Evolutionary conservation across 2,888 invertebrate genomes (phyloP), one percentile per base, ranked within the genome.

Genomic region (Ptilodon capucinus): DNA sequence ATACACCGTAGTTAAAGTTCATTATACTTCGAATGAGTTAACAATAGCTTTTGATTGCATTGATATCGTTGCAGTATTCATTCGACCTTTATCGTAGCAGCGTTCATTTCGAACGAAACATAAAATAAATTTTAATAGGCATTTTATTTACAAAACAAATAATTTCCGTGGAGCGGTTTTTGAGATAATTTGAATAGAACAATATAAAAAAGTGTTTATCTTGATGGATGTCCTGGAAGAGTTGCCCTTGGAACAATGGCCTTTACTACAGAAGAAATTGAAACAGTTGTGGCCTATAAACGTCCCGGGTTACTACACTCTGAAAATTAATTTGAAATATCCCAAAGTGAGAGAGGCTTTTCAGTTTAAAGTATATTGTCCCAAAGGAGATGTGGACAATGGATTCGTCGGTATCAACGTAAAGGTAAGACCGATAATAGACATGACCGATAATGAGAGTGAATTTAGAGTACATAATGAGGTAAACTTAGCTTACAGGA

Each of bases 301-400:
- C 18, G 50, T 57, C 0, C 62, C 64, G 3, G 71, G 66, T 0
- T 74, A 65, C 42, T 68, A 66, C 40, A 44, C 67, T 17, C 45
- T 76, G 18, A 54, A 65, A 8, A 48, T 68, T 14, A 56, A 48
- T 44, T 13, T 44, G 4, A 64, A 58, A 16, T 61, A 59, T 42
- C 65, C 71, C 7, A 47, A 19, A 42, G 17, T 76, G 0, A 50
- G 48, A 4, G 57, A 65, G 16, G 51, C 48, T 2, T 65, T 65
- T 28, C 39, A 60, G 35, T 64, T 72, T 40, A 68, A 73, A 57
- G 63, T 77, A 3, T 79, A 68, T 39, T 73, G 74, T 39, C 74
- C 76, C 0, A 54, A 59, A 21, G 77, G 76, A 3, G 59, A 72
- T 9, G 36, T 73, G n/a, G 46, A 50, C 4, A 68, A 71, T 56